phyloP scores from a whole-genome alignment of 2,888 invertebrate species.

The Amblyjoppa fuscipennis region DNA sequence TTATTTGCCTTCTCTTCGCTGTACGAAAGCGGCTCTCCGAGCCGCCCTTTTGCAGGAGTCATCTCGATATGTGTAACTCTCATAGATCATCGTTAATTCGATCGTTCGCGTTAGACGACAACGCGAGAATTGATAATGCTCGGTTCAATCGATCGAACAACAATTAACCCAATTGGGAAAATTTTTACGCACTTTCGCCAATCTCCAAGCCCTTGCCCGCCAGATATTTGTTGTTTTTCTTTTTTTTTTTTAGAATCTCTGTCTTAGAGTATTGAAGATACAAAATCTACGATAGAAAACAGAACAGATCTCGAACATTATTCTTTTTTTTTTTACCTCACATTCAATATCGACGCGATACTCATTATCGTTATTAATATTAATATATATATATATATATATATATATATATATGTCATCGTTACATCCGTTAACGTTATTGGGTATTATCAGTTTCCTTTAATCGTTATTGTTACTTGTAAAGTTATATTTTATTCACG shows the following conservation, averaged over 20 bases:
- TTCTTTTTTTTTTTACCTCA: slow-evolving; percentile 73
- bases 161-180: slow-evolving; percentile 33
- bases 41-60: slow-evolving; percentile 21
- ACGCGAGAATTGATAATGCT: slow-evolving; percentile 16
- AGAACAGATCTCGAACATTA: slow-evolving; percentile 82
- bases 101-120: slow-evolving; percentile 39
- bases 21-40: not conserved
- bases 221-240: slow-evolving; percentile 28
- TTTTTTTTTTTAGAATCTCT: slow-evolving; percentile 71
- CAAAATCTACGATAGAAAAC: slow-evolving; percentile 85
- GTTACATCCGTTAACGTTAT: slow-evolving; percentile 56
- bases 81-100: slow-evolving; percentile 14
- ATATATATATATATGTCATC: slow-evolving; percentile 55
- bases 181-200: slow-evolving; percentile 49
- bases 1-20: not conserved
- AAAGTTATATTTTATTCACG: slow-evolving; percentile 64
- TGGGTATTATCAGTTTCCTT: slow-evolving; percentile 51
- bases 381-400: slow-evolving; percentile 58
- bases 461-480: slow-evolving; percentile 50
- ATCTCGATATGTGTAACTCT: slow-evolving; percentile 62
- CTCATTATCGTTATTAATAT: slow-evolving; percentile 74
- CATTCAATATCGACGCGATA: slow-evolving; percentile 82
- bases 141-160: not conserved
- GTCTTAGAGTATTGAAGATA: slow-evolving; percentile 84
- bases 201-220: slow-evolving; percentile 38